phyloP scores from a whole-genome alignment of 2,797 vertebrate species.

The Clarias fuscus region DNA sequence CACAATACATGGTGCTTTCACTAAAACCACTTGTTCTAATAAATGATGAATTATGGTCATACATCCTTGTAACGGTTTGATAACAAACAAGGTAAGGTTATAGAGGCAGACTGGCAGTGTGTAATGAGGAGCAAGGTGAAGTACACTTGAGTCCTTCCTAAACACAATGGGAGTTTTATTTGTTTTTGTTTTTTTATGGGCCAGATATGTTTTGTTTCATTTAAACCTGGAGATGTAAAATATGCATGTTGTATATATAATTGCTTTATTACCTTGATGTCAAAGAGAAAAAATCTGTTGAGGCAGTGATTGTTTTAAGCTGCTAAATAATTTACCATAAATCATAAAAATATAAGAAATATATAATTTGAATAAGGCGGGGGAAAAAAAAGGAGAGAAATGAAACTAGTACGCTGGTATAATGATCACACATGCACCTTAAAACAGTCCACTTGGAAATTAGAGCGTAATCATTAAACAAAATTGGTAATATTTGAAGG shows the following conservation, averaged over 20 bases:
- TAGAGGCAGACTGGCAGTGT: neutral
- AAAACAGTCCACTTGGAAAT: too few relatives aligned
- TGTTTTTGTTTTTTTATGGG: neutral
- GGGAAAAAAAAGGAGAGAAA: too few relatives aligned
- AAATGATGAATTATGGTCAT: neutral
- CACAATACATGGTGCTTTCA: slow-evolving; percentile 20
- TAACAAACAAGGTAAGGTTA: neutral
- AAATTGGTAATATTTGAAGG: too few relatives aligned
- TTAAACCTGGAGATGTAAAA: neutral
- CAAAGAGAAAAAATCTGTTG: neutral
- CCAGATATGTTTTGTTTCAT: neutral
- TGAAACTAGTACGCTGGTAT: too few relatives aligned
- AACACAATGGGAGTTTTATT: neutral
- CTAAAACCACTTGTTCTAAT: slow-evolving; percentile 13
- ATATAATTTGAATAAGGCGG: too few relatives aligned
- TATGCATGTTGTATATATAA: neutral
- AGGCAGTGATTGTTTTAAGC: neutral
- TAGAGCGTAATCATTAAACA: too few relatives aligned
- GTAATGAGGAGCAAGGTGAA: neutral
- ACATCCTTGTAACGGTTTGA: neutral
- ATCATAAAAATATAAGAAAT: too few relatives aligned
- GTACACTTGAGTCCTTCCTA: neutral
- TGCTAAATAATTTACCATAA: neutral
- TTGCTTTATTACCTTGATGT: neutral
- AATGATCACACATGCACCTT: too few relatives aligned